A percentile compares a stretch with the other conserved stretches of the same genome.
Conservation (phyloP, 2,888 invertebrate genomes). For the Limnephilus marmoratus region DNA sequence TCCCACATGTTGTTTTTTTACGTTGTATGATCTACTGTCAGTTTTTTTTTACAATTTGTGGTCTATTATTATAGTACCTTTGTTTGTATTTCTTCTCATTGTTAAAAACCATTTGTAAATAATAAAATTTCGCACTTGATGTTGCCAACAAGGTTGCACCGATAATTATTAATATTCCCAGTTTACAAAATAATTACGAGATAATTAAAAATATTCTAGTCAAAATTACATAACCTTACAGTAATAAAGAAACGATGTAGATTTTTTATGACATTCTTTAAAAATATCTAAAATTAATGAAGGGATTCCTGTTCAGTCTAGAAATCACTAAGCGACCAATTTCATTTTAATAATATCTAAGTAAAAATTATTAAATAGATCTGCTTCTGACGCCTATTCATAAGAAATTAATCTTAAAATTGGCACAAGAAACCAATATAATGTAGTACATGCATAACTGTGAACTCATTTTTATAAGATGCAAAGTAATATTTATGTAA, state of each 20-base stretch:
- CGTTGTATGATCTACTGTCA: background rate
- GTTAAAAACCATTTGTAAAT: background rate
- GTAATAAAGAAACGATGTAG: background rate
- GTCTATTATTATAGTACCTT: no score
- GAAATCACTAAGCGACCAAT: constrained; percentile 41
- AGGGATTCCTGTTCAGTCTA: constrained; percentile 31
- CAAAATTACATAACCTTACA: background rate
- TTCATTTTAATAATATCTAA: constrained; percentile 35
- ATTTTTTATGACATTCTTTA: background rate
- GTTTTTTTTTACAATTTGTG: no score
- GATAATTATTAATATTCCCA: background rate
- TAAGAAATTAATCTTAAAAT: background rate
- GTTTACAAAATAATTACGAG: background rate
- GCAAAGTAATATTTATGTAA: background rate
- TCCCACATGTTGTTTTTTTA: no score
- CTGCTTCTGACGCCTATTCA: constrained; percentile 4
- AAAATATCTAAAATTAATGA: background rate
- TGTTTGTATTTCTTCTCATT: no score
- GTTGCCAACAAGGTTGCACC: background rate
- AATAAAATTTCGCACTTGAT: background rate
- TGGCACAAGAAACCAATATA: background rate
- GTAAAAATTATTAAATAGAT: constrained; percentile 28
- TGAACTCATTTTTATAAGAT: background rate
- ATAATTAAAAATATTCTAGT: background rate
- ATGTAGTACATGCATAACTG: background rate